Evolutionary conservation across 1,140 invertebrate species (phyloP), one percentile per base, ranked within the genome.

Genomic region (Cepaea nemoralis): DNA sequence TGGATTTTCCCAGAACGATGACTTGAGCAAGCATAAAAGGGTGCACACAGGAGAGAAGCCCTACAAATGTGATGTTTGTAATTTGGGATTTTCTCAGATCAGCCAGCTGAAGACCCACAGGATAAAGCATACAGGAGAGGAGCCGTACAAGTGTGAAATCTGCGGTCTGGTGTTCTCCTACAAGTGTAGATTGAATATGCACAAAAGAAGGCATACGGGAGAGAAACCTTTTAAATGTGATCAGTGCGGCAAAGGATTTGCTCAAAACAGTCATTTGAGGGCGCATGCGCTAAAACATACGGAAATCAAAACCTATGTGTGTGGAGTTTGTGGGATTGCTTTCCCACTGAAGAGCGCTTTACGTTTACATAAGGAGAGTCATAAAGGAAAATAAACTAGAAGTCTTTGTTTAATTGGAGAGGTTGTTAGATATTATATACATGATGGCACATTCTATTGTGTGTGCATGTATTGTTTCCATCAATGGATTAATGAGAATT

Each of bases 121-220:
- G 24, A 55, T 74, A 48, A 73, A 80, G 73, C 70, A 80, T 77
- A 80, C 83, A 33, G 66, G 66, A 35, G 66, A 69, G 22, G 37
- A 69, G 37, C 66, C 66, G n/a, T 69, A 69, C 27, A 69, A 69
- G 22, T 69, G 66, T 39, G 37, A 69, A 8, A 24, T 69, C 6
- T 70, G 69, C 40, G 27, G 27, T 63, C 10, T 63, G 12, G 59
- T 63, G 59, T 63, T 63, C 33, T 63, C 59, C 33, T 63, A 63
- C n/a, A 31, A 5, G n/a, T 63, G 59, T 27, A 27, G 27, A 16
- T 31, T 31, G 12, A 63, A 63, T 27, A 31, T 63, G 27, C 59
- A 31, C 27, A 63, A 70, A 42, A 70, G 40, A 39, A 70, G 19
- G 24, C 69, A 70, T 70, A 70, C 69, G 33, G 59, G 59, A n/a